phyloP scores from a whole-genome alignment of 2,888 invertebrate genomes.

The Incurvaria masculella region DNA sequence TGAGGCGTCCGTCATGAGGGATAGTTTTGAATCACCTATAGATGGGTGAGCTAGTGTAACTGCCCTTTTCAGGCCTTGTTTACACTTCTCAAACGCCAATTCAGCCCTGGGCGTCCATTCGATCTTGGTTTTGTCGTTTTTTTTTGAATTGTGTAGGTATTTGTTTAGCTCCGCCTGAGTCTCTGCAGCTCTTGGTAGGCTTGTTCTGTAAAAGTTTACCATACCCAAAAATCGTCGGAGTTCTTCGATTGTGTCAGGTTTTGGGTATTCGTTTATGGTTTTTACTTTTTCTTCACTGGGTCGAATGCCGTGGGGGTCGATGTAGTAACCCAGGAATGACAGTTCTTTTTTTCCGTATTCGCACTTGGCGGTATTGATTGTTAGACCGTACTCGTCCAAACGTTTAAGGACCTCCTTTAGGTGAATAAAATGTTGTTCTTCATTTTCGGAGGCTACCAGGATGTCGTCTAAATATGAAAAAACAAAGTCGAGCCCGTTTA shows the following conservation, averaged over 20 bases:
- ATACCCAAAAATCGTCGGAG: constrained; percentile 10
- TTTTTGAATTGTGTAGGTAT: constrained; percentile 13
- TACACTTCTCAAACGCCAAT: constrained; percentile 13
- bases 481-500: constrained; percentile 2
- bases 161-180: constrained; percentile 9
- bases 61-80: constrained; percentile 10
- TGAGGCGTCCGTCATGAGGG: constrained; percentile 27
- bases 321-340: constrained; percentile 14
- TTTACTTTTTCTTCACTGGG: constrained; percentile 13
- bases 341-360: constrained; percentile 10
- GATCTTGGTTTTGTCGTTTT: constrained; percentile 16
- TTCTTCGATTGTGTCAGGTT: constrained; percentile 6
- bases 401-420: constrained; percentile 3
- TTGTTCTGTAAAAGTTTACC: constrained; percentile 9
- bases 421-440: constrained; percentile 8
- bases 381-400: constrained; percentile 7
- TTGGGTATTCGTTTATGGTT: constrained; percentile 11
- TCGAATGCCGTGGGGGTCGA: constrained; percentile 13
- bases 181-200: constrained; percentile 8
- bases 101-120: constrained; percentile 12
- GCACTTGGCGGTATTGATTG: constrained; percentile 12
- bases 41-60: constrained; percentile 6
- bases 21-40: constrained; percentile 7
- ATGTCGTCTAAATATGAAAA: constrained; percentile 7
- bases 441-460: neutral